Conservation (phyloP, 2,797 vertebrate genomes). For the Mareca strepera region DNA sequence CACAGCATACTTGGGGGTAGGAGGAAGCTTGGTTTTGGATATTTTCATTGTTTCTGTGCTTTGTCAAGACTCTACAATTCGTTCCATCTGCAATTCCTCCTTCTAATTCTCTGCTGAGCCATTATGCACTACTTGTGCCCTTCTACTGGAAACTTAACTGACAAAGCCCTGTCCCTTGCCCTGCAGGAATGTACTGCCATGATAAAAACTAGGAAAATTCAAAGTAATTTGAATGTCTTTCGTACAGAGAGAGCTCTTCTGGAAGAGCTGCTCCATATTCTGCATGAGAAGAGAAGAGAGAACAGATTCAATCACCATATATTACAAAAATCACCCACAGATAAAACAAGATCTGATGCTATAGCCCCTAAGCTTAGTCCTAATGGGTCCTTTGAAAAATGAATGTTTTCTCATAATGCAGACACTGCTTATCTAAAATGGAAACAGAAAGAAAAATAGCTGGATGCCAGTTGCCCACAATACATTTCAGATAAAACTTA, state of each 20-base stretch:
- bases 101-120: slow-evolving; percentile 13
- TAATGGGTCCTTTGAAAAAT: slow-evolving; percentile 12
- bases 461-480: background rate
- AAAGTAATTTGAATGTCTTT: slow-evolving; percentile 35
- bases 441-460: background rate
- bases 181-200: slow-evolving; percentile 13
- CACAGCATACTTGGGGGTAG: background rate
- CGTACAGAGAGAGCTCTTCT: background rate
- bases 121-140: background rate
- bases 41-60: background rate
- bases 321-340: background rate
- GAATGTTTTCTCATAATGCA: background rate
- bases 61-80: background rate
- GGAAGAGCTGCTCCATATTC: background rate
- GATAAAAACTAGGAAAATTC: slow-evolving; percentile 7
- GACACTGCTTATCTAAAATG: background rate
- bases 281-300: background rate
- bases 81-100: background rate
- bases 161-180: slow-evolving; percentile 24
- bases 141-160: background rate
- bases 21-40: background rate
- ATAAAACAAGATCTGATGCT: background rate
- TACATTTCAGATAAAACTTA: background rate
- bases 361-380: background rate
- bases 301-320: background rate